Conservation (phyloP, 2,113 vertebrate species). For the cat (Felis catus) region F.catus_Fca126_mat1.0 CM031415.1:121847001-121847500, state of each 20-base stretch:
- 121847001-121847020: neutral
- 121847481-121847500: neutral
- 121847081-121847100: neutral
- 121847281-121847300: neutral
- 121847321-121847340: neutral
- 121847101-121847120: constrained; percentile 19
- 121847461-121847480: neutral
- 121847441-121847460: neutral
- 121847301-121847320: neutral
- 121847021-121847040: neutral
- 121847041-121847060: constrained; percentile 12
- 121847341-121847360: neutral
- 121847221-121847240: neutral
- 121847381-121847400: neutral
- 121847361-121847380: neutral
- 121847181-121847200: constrained; percentile 26
- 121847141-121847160: constrained; percentile 22
- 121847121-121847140: constrained; percentile 30
- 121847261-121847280: neutral
- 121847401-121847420: neutral
- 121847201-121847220: neutral
- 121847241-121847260: neutral
- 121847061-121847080: neutral
- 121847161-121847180: constrained; percentile 39
- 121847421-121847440: neutral